phyloP scores from a whole-genome alignment of 2,797 vertebrate genomes.

The Merluccius polli region DNA sequence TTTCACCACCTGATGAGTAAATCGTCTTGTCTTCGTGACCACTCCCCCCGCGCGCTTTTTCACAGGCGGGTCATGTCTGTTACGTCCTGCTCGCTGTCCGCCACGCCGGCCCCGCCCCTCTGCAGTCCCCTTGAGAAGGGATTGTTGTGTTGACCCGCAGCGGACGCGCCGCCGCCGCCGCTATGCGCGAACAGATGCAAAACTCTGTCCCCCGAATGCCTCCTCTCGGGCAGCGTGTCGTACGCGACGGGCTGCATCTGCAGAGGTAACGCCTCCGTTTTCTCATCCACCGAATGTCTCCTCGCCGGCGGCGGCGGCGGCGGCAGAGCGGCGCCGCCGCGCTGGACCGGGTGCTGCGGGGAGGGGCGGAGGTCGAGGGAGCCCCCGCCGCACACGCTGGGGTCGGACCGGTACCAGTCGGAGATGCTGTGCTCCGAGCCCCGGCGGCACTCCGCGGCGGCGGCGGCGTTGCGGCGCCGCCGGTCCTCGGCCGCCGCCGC shows the following conservation, averaged over 20 bases:
- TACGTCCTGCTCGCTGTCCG: slow-evolving; percentile 29
- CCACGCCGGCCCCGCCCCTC: slow-evolving; percentile 14
- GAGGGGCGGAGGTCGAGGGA: slow-evolving; percentile 49
- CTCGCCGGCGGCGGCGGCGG: slow-evolving; percentile 38
- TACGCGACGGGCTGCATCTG: slow-evolving; percentile 36
- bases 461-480: too few relatives aligned
- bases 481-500: neutral
- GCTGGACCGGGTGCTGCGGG: slow-evolving; percentile 22
- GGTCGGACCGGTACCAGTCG: slow-evolving; percentile 58
- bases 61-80: slow-evolving; percentile 53
- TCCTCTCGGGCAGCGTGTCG: slow-evolving; percentile 48
- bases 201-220: slow-evolving; percentile 51
- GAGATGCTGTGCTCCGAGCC: slow-evolving; percentile 61
- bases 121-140: too few relatives aligned
- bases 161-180: too few relatives aligned
- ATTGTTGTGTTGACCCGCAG: neutral
- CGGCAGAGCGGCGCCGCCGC: slow-evolving; percentile 25
- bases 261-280: slow-evolving; percentile 33
- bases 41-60: slow-evolving; percentile 29
- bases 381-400: slow-evolving; percentile 45
- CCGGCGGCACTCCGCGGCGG: slow-evolving; percentile 36
- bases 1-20: too few relatives aligned
- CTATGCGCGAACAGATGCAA: slow-evolving; percentile 40
- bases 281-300: slow-evolving; percentile 49
- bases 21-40: neutral